Evolutionary conservation across 2,113 vertebrate species (phyloP).

Genomic region (Podiceps cristatus): DNA sequence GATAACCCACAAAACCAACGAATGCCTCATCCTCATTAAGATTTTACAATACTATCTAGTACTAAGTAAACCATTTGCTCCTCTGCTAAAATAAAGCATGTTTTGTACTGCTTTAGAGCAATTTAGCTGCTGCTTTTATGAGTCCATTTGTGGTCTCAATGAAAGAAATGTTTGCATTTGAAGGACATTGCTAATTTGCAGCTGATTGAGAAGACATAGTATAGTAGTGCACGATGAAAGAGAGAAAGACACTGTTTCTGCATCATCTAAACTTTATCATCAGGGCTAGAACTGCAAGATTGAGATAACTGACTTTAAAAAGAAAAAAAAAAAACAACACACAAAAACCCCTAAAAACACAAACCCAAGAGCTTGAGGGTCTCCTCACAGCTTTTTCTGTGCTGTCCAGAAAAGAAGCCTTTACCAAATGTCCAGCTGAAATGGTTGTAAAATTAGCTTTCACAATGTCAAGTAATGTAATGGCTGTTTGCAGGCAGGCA

Average conservation of each 20-base stretch:
- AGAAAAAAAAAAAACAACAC: background rate
- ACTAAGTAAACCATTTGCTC: background rate
- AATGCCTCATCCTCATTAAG: background rate
- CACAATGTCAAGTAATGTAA: background rate
- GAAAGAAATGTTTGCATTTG: background rate
- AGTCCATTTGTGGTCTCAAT: background rate
- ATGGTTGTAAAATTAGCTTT: background rate
- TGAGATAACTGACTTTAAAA: background rate
- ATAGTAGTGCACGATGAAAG: rapidly evolving
- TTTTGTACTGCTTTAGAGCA: background rate
- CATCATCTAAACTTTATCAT: background rate
- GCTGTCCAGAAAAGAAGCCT: background rate
- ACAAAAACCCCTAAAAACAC: too few relatives aligned
- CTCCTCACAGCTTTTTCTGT: background rate
- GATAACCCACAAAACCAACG: background rate
- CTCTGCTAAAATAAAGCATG: background rate
- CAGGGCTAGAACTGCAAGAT: background rate
- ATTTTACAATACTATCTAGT: background rate
- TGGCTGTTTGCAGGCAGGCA: background rate
- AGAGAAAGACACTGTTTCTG: background rate
- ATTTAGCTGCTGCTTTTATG: background rate
- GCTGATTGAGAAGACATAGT: background rate
- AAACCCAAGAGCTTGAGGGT: background rate
- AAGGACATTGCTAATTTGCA: background rate
- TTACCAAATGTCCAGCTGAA: background rate